Conservation (phyloP, 2,113 vertebrate species). For the Spea multiplicata region DNA sequence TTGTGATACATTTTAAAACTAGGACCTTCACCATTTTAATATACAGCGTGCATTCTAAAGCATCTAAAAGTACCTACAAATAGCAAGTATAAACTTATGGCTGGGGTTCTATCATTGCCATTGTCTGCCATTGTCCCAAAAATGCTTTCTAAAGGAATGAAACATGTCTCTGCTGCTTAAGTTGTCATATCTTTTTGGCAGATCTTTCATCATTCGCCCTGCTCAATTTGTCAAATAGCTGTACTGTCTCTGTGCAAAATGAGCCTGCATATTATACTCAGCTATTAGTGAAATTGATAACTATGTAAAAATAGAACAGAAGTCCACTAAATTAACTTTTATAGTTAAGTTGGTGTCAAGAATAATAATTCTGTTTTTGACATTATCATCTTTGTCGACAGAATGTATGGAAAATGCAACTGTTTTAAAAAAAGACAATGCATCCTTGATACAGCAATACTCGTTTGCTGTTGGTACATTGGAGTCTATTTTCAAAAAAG, state of each 20-base stretch:
- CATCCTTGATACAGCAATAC: neutral
- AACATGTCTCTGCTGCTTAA: constrained; percentile 33
- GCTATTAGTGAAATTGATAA: constrained; percentile 48
- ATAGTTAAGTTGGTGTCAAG: constrained; percentile 9
- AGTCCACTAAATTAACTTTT: constrained; percentile 23
- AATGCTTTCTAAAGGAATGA: constrained; percentile 30
- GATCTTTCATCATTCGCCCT: constrained; percentile 45
- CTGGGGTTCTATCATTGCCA: neutral
- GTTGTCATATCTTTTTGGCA: constrained; percentile 44
- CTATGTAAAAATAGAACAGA: constrained; percentile 45
- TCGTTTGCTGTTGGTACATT: too few species aligned
- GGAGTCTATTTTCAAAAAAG: too few species aligned
- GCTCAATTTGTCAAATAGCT: constrained; percentile 49
- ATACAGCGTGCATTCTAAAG: too few species aligned
- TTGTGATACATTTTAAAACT: too few species aligned
- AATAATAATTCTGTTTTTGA: constrained; percentile 2
- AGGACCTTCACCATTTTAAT: too few species aligned
- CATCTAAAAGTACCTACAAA: too few species aligned
- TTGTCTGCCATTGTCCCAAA: constrained; percentile 28
- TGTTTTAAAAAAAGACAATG: neutral
- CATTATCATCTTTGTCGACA: neutral
- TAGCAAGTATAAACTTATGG: neutral
- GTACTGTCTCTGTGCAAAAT: constrained; percentile 44
- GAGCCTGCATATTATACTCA: constrained; percentile 43
- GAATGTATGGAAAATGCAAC: neutral